Evolutionary conservation across 2,888 invertebrate species (phyloP), one percentile per base, ranked within the genome.

Genomic region (Molorchus minor): DNA sequence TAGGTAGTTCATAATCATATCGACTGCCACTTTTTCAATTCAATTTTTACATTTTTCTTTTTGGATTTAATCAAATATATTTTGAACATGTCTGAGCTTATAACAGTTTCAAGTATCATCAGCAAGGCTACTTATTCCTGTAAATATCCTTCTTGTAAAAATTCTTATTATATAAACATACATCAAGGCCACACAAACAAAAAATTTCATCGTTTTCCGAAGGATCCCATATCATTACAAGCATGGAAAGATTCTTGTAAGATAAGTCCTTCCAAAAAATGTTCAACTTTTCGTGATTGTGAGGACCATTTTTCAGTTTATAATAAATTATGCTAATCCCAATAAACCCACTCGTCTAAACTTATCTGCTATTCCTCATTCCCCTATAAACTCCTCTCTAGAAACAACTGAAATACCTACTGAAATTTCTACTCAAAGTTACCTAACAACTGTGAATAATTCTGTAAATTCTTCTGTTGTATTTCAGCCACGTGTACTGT

Each of bases 111-210:
- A 19, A 13, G 7, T 44, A 15, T 44, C 17, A 30, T 46, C 5
- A 16, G 46, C 10, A 46, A 8, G 35, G 2, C 15, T 17, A 0
- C 1, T 13, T 46, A 46, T 46, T 17, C 16, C 12, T 46, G 46
- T 19, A 46, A 46, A 30, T 30, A 46, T 30, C 46, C 46, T 15
- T 46, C 46, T 3, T 46, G 46, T 12, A 46, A 46, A 30, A 46
- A 30, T 33, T 30, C 46, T 2, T 46, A 30, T 15, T 46, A 29
- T 29, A n/a, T 12, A 7, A 29, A 29, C 13, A 12, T 30, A 3
- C 17, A 16, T 17, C 5, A 13, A 10, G 4, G 8, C 20, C 12
- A 21, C 12, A 2, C 12, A 2, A 43, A 43, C 12, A 43, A 43
- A 19, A 43, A 20, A 12, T 43, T 21, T 13, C 43, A 43, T 43